Conservation (phyloP, 2,888 invertebrate genomes). For the Rhamphomyia laevipes region DNA sequence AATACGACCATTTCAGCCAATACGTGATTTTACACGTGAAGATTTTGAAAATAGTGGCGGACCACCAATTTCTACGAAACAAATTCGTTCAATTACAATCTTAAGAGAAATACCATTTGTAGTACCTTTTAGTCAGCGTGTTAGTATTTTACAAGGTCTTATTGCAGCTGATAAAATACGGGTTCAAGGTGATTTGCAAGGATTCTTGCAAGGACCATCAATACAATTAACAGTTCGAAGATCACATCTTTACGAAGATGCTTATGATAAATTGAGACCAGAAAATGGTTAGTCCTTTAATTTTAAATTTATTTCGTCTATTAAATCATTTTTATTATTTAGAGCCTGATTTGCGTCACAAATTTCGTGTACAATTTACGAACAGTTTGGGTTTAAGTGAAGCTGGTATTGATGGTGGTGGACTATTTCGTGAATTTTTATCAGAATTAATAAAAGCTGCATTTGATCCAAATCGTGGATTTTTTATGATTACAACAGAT, state of each 20-base stretch:
- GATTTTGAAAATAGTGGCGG: constrained; percentile 53
- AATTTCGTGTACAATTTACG: constrained; percentile 78
- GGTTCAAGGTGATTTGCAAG: constrained; percentile 61
- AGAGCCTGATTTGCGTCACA: constrained; percentile 79
- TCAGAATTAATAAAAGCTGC: constrained; percentile 88
- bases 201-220: constrained; percentile 63
- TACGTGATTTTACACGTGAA: constrained; percentile 44
- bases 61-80: constrained; percentile 76
- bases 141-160: constrained; percentile 70
- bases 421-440: constrained; percentile 90
- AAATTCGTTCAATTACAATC: constrained; percentile 76
- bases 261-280: constrained; percentile 83
- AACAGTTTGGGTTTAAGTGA: constrained; percentile 88
- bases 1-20: constrained; percentile 43
- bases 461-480: constrained; percentile 92
- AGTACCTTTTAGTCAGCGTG: constrained; percentile 81
- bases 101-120: constrained; percentile 90
- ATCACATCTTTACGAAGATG: constrained; percentile 95
- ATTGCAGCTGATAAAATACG: constrained; percentile 39
- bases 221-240: constrained; percentile 69
- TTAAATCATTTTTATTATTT: constrained; percentile 15
- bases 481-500: constrained; percentile 79
- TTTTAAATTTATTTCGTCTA: not conserved
- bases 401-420: constrained; percentile 96
- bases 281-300: constrained; percentile 59